These are phyloP conservation scores for Triplophysa dalaica DNA, from an alignment of 2,113 vertebrate genomes.

Conservation along the genomic window DNA sequence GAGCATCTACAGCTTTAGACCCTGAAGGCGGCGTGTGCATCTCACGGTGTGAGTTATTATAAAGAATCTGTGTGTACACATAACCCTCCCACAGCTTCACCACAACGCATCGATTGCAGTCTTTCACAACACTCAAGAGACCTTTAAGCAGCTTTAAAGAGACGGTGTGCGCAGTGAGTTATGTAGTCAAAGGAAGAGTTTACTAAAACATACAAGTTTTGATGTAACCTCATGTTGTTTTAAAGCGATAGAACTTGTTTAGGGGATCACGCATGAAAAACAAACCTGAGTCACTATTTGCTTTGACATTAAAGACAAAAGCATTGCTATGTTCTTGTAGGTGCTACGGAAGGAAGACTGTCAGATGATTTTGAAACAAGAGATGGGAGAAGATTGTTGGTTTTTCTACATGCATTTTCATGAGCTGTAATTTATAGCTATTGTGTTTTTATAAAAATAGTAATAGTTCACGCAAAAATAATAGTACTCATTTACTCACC, in stretches of 20 bases:
- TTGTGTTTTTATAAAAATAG: too few species aligned
- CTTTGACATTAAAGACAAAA: too few species aligned
- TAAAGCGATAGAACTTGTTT: too few species aligned
- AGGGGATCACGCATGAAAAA: too few species aligned
- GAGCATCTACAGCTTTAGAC: conserved; percentile 19
- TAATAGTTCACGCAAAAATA: too few species aligned
- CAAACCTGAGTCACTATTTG: too few species aligned
- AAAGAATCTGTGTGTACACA: conserved; percentile 8
- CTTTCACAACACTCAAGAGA: not conserved
- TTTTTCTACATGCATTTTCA: not conserved
- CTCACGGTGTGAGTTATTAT: not conserved
- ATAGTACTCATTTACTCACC: too few species aligned
- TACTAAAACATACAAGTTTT: not conserved
- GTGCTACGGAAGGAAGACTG: too few species aligned
- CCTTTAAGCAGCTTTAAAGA: not conserved
- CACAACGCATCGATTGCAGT: not conserved
- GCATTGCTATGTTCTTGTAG: too few species aligned
- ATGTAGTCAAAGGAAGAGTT: not conserved
- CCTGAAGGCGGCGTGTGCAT: not conserved
- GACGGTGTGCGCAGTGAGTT: not conserved
- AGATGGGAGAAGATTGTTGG: too few species aligned
- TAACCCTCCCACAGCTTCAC: conserved; percentile 1
- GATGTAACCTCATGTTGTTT: not conserved
- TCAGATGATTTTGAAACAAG: too few species aligned
- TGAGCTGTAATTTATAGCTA: too few species aligned